A percentile compares a stretch with the other conserved stretches of the same genome.
These are phyloP conservation scores for Caenorhabditis inopinata DNA, from an alignment of 1,140 invertebrate species.

Conservation along the genomic window DNA sequence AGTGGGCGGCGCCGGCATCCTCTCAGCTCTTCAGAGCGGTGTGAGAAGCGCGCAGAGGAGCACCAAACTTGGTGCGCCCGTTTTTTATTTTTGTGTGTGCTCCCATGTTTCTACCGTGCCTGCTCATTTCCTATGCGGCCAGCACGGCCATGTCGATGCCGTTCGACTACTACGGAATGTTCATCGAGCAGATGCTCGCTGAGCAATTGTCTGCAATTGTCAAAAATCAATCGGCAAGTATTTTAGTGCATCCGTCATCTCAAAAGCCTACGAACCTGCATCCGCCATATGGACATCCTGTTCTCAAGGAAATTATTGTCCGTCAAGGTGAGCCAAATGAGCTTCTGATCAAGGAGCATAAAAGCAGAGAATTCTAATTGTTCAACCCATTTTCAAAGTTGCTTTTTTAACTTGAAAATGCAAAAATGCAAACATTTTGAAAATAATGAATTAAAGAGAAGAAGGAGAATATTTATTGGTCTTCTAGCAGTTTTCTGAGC, in stretches of 20 bases:
- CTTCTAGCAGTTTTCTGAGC: too few species aligned
- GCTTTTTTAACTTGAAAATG: too few species aligned
- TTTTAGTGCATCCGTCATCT: not conserved
- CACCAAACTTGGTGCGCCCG: not conserved
- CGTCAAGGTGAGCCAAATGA: not conserved
- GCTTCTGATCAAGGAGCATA: too few species aligned
- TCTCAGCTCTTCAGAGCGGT: not conserved
- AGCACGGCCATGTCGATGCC: not conserved
- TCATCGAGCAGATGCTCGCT: constrained; percentile 29
- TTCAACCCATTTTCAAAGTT: too few species aligned
- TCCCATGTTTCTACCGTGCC: not conserved
- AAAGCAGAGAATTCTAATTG: too few species aligned
- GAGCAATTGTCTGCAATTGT: not conserved
- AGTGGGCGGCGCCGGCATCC: constrained; percentile 15
- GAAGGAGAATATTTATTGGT: too few species aligned
- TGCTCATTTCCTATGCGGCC: not conserved
- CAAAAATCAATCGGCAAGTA: not conserved
- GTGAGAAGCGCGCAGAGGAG: not conserved
- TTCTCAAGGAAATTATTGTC: not conserved
- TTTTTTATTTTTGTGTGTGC: not conserved
- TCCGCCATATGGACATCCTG: not conserved
- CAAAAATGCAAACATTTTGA: too few species aligned
- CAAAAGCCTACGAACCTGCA: not conserved
- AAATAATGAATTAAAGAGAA: too few species aligned
- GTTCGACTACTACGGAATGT: constrained; percentile 36